Evolutionary conservation across 2,888 invertebrate species (phyloP).

Genomic region (Hypena proboscidalis): DNA sequence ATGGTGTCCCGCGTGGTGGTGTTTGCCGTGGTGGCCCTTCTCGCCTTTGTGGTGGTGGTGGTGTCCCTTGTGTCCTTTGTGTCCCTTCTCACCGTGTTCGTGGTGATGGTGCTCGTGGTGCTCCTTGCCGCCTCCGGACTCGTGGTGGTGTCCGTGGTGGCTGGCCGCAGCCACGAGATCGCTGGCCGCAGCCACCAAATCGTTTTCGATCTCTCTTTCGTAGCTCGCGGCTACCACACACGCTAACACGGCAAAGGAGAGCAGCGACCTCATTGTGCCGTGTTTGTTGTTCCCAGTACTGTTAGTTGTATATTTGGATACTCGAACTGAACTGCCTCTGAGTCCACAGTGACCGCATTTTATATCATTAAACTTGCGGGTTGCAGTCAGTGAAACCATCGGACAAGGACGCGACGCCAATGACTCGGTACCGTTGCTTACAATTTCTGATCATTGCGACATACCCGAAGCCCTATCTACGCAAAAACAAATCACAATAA

Average conservation of each 20-base stretch:
- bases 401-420: constrained; percentile 74
- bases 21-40: constrained; percentile 90
- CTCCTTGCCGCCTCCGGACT: constrained; percentile 88
- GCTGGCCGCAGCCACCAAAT: constrained; percentile 79
- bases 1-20: constrained; percentile 91
- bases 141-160: constrained; percentile 83
- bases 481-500: constrained; percentile 30
- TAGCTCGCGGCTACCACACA: constrained; percentile 65
- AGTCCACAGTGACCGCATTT: constrained; percentile 70
- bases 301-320: constrained; percentile 69
- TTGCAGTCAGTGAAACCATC: constrained; percentile 79
- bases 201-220: constrained; percentile 73
- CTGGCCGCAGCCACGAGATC: constrained; percentile 83
- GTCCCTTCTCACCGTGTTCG: constrained; percentile 90
- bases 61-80: constrained; percentile 91
- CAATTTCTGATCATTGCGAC: constrained; percentile 65
- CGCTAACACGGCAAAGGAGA: constrained; percentile 71
- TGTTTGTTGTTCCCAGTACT: too few relatives aligned
- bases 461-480: constrained; percentile 54
- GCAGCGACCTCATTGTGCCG: constrained; percentile 78
- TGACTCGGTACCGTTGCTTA: constrained; percentile 65
- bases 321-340: constrained; percentile 71
- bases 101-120: constrained; percentile 89
- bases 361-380: constrained; percentile 75
- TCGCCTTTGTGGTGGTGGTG: constrained; percentile 92